Evolutionary conservation across 2,888 invertebrate species (phyloP), one percentile per base, ranked within the genome.

Genomic region (Chrysolina americana): DNA sequence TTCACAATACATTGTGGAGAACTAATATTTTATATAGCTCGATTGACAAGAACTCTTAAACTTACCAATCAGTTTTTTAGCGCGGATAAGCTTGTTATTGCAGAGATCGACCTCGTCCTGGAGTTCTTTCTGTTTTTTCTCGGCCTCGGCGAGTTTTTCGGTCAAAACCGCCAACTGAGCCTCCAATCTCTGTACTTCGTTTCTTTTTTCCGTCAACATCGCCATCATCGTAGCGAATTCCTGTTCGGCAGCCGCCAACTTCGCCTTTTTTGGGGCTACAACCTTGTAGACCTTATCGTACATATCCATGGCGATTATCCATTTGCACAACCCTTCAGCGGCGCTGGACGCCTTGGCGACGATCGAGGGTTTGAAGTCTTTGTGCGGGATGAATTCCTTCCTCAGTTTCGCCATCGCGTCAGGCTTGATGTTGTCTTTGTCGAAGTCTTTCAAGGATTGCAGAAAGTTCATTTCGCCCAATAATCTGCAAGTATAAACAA

Each of bases 291-390:
- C 95, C 64, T 92, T 92, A 85, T 97, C 96, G 85, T 97, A 97
- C 88, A 94, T 92, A 84, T 96, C 96, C 92, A 97, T 94, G 0
- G 96, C 96, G 78, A 95, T 92, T 68, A 97, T 94, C 97, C 97
- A 97, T 86, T 95, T 94, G 86, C 96, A 96, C 53, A 96, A 89
- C 68, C 97, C 98, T 89, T 98, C 97, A 23, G 98, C 98, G 3
- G 98, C 98, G 78, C 96, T 93, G 0, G 98, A 98, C 0, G 97
- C 97, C 88, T 96, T 95, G 15, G 94, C 94, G 70, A 96, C 94
- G 71, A 94, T 91, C 74, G 91, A 89, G 1, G 96, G 95, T 81
- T 94, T 94, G 86, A 96, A 96, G 83, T 94, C 93, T 83, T 93
- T 92, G 85, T 96, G 91, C 0, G 92, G 91, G 44, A 94, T 88